Base-by-base conservation (phyloP, 2,113 vertebrate genomes). In the Mohoua ochrocephala region DNA sequence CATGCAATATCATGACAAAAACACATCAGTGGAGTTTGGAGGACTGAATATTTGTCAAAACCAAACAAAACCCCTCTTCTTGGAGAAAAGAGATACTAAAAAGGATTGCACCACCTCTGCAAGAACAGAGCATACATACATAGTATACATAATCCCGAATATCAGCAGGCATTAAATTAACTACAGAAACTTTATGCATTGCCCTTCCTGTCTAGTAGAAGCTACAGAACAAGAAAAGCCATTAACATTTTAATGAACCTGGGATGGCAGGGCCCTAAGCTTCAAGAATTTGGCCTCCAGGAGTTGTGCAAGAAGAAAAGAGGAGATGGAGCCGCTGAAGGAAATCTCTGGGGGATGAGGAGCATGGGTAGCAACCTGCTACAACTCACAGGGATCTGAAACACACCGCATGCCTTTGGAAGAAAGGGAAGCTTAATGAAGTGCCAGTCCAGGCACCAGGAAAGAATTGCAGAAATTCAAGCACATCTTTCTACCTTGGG, bases 201-300 rank as follows among this genome's bases (percentile, higher is more conserved):
- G 31, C 71, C 47, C 53, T 71, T 94, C 79, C 91, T 54, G 63
- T 88, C 86, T 94, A 67, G 82, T 83, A 96, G 67, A 95, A 95
- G 85, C 85, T 92, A 94, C 79, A 53, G 74, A 96, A 93, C 92
- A 83, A 94, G 92, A 96, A 94, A 94, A 77, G 23, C 24, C 54
- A 92, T 96, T 86, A 88, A 80, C 21, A 77, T 93, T 85, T 92
- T 93, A 80, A 95, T 74, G 71, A 94, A 76, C 21, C 20, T 6
- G 28, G 82, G 37, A 95, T 60, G 49, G 53, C 61, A 93, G 63
- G 42, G 59, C 82, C 37, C 79, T 86, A 86, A 83, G 11, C 63
- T 93, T 28, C 61, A 90, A 57, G 82, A 85, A 94, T 57, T 85
- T 56, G 69, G 67, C 78, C 89, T 83, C 68, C 63, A 80, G 71